Evolutionary conservation across 2,888 invertebrate genomes (phyloP), one percentile per base, ranked within the genome.

Genomic region (Syritta pipiens): DNA sequence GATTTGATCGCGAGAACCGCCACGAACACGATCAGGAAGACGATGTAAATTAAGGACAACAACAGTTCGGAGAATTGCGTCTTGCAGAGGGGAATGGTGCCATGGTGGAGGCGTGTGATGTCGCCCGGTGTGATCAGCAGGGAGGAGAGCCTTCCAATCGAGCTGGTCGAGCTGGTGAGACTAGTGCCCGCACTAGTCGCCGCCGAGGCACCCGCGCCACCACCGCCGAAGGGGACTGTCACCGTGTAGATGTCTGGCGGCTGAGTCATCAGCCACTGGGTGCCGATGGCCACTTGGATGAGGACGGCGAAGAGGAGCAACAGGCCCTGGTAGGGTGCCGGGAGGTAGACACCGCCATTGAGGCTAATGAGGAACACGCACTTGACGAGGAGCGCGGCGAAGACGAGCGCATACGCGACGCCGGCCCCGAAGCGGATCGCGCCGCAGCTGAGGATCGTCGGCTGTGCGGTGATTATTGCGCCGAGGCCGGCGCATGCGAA

Each of bases 281-380:
- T 92, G 59, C 95, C 94, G 83, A 95, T 94, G 63, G 94, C 94
- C 84, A 95, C 93, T 90, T 97, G 96, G 82, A 97, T 97, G 86
- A 96, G 93, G 72, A 97, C 95, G 20, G 97, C 96, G 87, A 97
- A 97, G 84, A 96, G 92, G 83, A 97, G 91, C 83, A 98, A 91
- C 22, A 97, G 91, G 81, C 93, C 95, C 90, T 97, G 97, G 89
- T 97, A 97, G 9, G 96, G 94, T 4, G 97, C 96, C 59, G 97
- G 97, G 62, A 97, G 91, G 87, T 97, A 97, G 51, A 97, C 96
- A 77, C 95, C 96, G 59, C 95, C 94, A 89, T 97, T 96, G 77
- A 97, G 92, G 86, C 97, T 96, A 83, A 97, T 93, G 75, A 97
- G 92, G 88, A 97, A 97, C 83, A 97, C 96, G 89, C 97, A 95